Evolutionary conservation across 1,140 invertebrate species (phyloP), one percentile per base, ranked within the genome.

Genomic region (Pissodes strobi): DNA sequence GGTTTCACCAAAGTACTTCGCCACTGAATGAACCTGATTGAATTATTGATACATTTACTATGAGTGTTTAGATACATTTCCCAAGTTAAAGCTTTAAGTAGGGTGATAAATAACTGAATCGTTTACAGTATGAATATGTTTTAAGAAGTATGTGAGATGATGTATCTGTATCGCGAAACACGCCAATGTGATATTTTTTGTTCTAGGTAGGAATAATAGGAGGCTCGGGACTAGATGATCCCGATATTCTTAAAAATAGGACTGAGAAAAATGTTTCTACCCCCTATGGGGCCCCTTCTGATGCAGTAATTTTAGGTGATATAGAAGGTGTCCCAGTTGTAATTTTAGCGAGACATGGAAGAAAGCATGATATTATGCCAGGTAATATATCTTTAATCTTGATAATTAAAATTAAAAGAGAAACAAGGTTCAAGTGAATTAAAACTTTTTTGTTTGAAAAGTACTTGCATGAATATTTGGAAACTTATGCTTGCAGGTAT

Each of bases 201-300:
- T 55, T 75, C 59, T 59, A 97, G 92, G 87, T 99, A 74, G 95
- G 94, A 55, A 96, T 99, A 37, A 97, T 99, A 78, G 94, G 95
- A 17, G 96, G 96, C 0, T 92, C 94, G 34, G 96, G 96, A 0
- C 81, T 98, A 17, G 91, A 95, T 71, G 86, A 97, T 76, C 89
- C 92, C 0, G 84, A 91, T 66, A 86, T 97, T 55, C 82, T 98
- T 43, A 83, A 90, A 75, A 84, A 89, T 67, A 82, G 84, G 12
- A 75, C 79, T 12, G 86, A 90, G 70, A 84, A 83, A 39, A 66
- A 72, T 25, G 82, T 94, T 0, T 81, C 80, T 27, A 98, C 94
- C 4, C 90, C 91, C 0, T 98, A 87, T 79, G 95, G 96, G 6
- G 73, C 85, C 55, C 93, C 95, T 0, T 97, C 95, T 0, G 91